Evolutionary conservation across 1,140 invertebrate species (phyloP).

Genomic region (Pseudomyrmex gracilis): DNA sequence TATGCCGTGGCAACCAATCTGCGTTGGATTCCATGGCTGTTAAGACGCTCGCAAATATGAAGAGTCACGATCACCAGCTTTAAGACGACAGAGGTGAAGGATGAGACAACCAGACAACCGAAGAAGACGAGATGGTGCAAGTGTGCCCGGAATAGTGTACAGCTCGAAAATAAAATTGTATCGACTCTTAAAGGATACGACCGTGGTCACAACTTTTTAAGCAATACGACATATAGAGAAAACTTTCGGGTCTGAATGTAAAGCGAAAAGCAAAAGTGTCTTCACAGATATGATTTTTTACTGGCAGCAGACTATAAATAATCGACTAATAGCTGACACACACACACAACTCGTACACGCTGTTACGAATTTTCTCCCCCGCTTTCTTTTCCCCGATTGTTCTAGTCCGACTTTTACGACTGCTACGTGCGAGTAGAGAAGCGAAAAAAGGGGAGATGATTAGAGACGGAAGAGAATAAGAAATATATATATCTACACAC

Average conservation of each 20-base stretch:
- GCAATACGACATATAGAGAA: background rate
- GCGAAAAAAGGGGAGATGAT: constrained; percentile 8
- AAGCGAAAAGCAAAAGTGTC: constrained; percentile 38
- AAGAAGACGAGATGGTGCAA: constrained; percentile 26
- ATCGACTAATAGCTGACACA: constrained; percentile 64
- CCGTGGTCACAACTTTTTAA: constrained; percentile 63
- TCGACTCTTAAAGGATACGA: constrained; percentile 70
- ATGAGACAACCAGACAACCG: background rate
- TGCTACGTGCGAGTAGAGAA: constrained; percentile 67
- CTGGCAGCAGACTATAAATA: constrained; percentile 78
- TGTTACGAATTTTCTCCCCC: background rate
- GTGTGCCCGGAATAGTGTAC: constrained; percentile 44
- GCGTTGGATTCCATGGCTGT: background rate
- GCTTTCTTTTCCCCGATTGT: background rate
- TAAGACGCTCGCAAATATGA: constrained; percentile 1
- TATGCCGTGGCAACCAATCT: background rate
- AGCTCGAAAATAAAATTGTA: constrained; percentile 73
- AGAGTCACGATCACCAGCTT: constrained; percentile 10
- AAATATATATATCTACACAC: background rate
- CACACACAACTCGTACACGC: background rate
- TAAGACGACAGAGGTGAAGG: background rate
- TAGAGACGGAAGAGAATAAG: background rate
- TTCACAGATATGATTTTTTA: constrained; percentile 68
- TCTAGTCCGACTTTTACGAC: constrained; percentile 73
- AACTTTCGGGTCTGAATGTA: too few relatives aligned